Evolutionary conservation across 2,113 vertebrate species (phyloP), one percentile per base, ranked within the genome.

Genomic region (Grammomys surdaster): DNA sequence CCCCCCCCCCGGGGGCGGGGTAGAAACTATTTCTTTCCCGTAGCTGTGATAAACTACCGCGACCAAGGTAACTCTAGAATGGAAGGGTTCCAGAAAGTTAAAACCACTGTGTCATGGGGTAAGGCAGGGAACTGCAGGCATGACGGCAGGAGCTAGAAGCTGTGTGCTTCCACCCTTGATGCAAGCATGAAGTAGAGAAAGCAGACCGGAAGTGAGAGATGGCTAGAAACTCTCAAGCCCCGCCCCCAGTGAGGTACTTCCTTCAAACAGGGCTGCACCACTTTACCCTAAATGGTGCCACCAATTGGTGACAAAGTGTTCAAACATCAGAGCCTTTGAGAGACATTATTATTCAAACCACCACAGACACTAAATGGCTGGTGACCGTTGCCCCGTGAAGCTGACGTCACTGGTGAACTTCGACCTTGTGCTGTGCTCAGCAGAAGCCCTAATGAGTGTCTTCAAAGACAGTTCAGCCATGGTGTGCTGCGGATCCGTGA

Each of bases 371-470:
- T 48, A 24, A 4, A 69, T 1, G 63, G 43, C 91, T 58, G 56
- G 8, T 86, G 8, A 43, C 81, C 1, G 20, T 5, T 26, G 40
- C 11, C 51, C 87, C 10, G 67, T 19, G 48, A 54, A 78, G 51
- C 73, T 26, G 46, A 7, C 2, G 20, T 26, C n/a, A 2, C 43
- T 43, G 10, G 7, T 14, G 93, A 70, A 46, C 33, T 86, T 76
- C 81, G 72, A 81, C 88, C 78, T 69, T 96, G 78, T 70, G 48
- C 86, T 58, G 93, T 54, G 36, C 69, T 72, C 65, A 31, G 13
- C 58, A 75, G 82, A 94, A 89, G 60, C 63, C 58, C 8, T 3
- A 13, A 56, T 69, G 76, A 76, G 8, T 95, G 63, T 73, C 70
- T 85, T 75, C 93, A 63, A 10, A 82, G 76, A 63, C 51, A 92